Evolutionary conservation across 2,113 vertebrate species (phyloP).

Genomic region (Myocastor coypus): DNA sequence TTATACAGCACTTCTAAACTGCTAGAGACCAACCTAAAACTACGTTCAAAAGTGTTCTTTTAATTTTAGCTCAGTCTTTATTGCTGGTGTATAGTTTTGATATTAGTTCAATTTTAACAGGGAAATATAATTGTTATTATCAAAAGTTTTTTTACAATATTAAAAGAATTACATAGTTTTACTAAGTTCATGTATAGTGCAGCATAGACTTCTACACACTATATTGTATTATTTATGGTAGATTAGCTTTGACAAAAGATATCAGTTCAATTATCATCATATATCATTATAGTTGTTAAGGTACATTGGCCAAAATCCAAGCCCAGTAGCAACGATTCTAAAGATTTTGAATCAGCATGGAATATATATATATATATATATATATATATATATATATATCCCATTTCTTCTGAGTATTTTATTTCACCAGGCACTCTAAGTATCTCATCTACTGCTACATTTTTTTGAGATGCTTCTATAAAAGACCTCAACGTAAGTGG

Average conservation of each 20-base stretch:
- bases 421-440: background rate
- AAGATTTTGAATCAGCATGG: background rate
- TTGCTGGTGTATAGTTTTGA: background rate
- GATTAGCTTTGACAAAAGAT: slow-evolving; percentile 33
- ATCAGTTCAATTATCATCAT: background rate
- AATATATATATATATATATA: too few relatives aligned
- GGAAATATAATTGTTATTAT: background rate
- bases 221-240: slow-evolving; percentile 11
- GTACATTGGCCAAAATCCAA: background rate
- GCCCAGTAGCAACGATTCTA: background rate
- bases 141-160: background rate
- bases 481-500: background rate
- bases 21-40: background rate
- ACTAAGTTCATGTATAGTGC: background rate
- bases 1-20: background rate
- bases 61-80: background rate
- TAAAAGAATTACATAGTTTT: slow-evolving; percentile 47
- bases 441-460: background rate
- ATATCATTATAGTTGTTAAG: background rate
- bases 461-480: background rate
- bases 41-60: background rate
- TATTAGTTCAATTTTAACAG: background rate
- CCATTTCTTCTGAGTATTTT: background rate
- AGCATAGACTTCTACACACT: slow-evolving; percentile 4
- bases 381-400: too few relatives aligned